phyloP scores from a whole-genome alignment of 53 echinoderm and acorn worm genomes.

The Holothuria leucospilota region DNA sequence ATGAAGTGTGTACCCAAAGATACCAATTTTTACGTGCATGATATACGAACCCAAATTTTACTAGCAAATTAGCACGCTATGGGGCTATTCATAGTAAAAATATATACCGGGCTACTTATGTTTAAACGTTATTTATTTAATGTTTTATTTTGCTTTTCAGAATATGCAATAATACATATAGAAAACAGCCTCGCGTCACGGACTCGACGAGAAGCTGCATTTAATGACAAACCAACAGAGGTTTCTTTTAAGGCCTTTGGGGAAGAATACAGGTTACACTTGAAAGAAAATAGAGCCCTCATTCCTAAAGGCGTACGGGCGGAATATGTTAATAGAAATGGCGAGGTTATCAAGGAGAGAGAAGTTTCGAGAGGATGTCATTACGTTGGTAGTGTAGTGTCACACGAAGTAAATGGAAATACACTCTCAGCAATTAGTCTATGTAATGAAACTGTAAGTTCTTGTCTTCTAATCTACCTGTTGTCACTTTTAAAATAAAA shows the following conservation, averaged over 20 bases:
- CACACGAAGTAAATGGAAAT: constrained; percentile 53
- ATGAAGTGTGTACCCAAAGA: no score
- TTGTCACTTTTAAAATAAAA: no score
- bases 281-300: constrained; percentile 54
- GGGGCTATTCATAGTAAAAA: no score
- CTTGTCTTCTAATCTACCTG: no score
- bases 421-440: constrained; percentile 71
- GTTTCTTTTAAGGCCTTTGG: constrained; percentile 65
- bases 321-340: constrained; percentile 57
- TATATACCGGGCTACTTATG: no score
- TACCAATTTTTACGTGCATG: no score
- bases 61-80: no score
- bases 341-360: constrained; percentile 55
- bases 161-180: constrained; percentile 41
- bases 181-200: background rate
- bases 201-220: background rate
- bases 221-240: background rate
- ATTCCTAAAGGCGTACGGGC: constrained; percentile 41
- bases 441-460: constrained; percentile 80
- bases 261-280: constrained; percentile 59
- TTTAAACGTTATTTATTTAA: background rate
- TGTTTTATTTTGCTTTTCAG: background rate
- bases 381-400: constrained; percentile 65
- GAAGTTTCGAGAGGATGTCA: constrained; percentile 49
- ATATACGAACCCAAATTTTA: no score